phyloP scores from a whole-genome alignment of 2,113 vertebrate species.

The Stegostoma tigrinum region DNA sequence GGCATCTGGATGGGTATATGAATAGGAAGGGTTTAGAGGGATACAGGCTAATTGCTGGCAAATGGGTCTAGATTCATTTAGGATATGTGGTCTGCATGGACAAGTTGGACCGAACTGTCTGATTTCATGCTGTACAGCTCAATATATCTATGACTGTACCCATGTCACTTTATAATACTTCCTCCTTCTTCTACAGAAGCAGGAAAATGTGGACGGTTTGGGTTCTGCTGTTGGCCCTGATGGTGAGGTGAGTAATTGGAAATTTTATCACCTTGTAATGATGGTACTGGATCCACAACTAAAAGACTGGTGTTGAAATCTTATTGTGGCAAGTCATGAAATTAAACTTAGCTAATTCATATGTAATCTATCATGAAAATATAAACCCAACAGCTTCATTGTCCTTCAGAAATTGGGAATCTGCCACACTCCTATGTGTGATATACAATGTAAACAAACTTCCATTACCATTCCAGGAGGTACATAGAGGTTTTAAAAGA shows the following conservation, averaged over 20 bases:
- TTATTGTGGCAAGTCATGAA: neutral
- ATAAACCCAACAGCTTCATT: neutral
- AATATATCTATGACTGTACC: neutral
- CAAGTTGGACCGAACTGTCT: no score
- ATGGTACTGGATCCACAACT: neutral
- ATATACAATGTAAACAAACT: no score
- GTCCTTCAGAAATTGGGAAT: neutral
- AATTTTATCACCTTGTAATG: neutral
- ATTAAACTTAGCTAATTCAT: neutral
- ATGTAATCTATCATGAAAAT: neutral
- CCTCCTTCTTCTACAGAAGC: constrained; percentile 59
- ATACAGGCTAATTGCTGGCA: no score
- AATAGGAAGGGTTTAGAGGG: no score
- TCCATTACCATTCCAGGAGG: no score
- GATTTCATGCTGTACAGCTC: no score
- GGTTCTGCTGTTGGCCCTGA: constrained; percentile 72
- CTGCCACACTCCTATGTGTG: neutral
- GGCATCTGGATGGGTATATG: no score
- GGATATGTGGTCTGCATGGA: no score
- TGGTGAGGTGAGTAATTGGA: constrained; percentile 67
- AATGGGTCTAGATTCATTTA: no score
- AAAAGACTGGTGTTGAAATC: neutral
- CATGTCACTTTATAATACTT: neutral
- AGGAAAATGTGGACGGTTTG: constrained; percentile 68
- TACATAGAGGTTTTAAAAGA: no score